Base-by-base conservation (phyloP, 2,797 vertebrate species). In the Dromococcyx pavoninus region DNA sequence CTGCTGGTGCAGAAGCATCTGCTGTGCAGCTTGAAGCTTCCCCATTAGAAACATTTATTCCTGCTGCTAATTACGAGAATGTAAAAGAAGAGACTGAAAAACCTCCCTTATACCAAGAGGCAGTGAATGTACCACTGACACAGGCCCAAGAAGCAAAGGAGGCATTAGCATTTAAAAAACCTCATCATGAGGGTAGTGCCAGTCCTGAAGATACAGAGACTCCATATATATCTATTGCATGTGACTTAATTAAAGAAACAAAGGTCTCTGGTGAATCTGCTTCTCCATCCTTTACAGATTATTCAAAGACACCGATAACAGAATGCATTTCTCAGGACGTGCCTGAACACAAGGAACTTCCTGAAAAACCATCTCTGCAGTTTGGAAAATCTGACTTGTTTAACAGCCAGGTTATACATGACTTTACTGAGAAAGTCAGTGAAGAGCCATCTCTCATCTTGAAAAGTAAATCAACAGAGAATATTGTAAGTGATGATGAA, bases 181-280 rank as follows among this genome's bases (percentile, higher is more conserved):
- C 96, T 65, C 96, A 94, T 39, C 76, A 51, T 2, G 98, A 97
- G 35, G 96, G 95, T 32, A 81, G 35, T 16, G 73, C 95, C 39
- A 62, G 66, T 35, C 97, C 97, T 43, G 97, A 98, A 58, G 98
- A 98, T 50, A 74, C 95, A 60, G 97, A 98, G 72, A 85, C 97
- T 61, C 97, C 98, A 32, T 98, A 98, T 86, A 98, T 98, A 94
- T 99, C 99, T 69, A 98, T 98, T 22, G 98, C 98, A 1, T 99
- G 99, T 78, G 99, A 99, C 94, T 98, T 99, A 33, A 98, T 99
- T 74, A 99, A 99, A 95, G 99, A 98, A 95, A 98, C 98, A 1
- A 98, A 98, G 48, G 95, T 87, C 48, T 96, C 97, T 56, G 95
- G 97, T 82, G 98, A 98, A 69, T 78, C 96, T 84, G 64, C 80